Evolutionary conservation across 2,797 vertebrate species (phyloP).

Genomic region (Dromococcyx pavoninus): DNA sequence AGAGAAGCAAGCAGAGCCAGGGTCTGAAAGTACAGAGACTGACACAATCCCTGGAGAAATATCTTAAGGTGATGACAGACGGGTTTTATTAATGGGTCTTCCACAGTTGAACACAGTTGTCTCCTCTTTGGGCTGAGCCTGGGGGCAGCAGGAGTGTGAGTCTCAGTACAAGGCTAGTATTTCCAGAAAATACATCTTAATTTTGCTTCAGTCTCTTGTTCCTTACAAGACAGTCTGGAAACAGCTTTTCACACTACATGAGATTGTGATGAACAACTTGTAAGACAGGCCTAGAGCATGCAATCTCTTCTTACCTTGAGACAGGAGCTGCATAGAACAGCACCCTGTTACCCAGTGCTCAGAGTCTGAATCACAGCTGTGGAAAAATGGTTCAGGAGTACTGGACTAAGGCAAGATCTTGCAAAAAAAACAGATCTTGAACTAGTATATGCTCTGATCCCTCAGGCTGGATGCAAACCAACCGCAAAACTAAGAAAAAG

Average conservation of each 20-base stretch:
- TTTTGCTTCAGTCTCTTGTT: background rate
- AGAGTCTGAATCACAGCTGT: background rate
- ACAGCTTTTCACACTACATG: background rate
- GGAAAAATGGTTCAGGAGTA: rapidly evolving
- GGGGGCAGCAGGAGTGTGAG: background rate
- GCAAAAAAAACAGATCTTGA: background rate
- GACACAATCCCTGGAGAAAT: background rate
- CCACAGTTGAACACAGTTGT: background rate
- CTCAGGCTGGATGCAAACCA: background rate
- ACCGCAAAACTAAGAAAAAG: background rate
- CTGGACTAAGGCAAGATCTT: background rate
- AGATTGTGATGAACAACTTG: background rate
- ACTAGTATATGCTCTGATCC: background rate
- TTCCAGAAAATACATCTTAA: background rate
- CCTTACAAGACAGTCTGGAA: background rate
- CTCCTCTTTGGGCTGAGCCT: background rate
- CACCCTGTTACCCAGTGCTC: background rate
- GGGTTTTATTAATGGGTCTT: background rate
- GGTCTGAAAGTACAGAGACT: background rate
- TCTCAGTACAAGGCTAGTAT: background rate
- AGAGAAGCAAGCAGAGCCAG: background rate
- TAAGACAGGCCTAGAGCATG: background rate
- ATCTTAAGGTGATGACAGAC: background rate
- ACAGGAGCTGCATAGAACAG: background rate
- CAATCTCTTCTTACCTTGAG: background rate